Evolutionary conservation across 2,797 vertebrate genomes (phyloP).

Genomic region (Protonibea diacanthus): DNA sequence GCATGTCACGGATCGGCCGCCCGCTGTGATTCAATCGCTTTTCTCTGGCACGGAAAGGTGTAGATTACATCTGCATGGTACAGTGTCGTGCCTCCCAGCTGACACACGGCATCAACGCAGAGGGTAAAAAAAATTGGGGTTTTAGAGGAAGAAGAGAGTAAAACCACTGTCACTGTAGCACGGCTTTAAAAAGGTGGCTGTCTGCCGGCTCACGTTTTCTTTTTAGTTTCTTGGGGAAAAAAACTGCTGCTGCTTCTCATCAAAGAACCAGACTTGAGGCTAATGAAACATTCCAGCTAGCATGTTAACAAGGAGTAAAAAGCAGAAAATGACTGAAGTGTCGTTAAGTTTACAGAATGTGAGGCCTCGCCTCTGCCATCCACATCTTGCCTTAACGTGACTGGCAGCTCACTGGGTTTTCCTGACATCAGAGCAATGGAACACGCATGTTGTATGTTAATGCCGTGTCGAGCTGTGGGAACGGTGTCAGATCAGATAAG

Average conservation of each 20-base stretch:
- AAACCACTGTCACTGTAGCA: constrained; percentile 54
- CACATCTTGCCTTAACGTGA: constrained; percentile 26
- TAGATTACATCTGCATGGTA: constrained; percentile 77
- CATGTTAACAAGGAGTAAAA: constrained; percentile 38
- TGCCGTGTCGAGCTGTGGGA: constrained; percentile 62
- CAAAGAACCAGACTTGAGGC: constrained; percentile 34
- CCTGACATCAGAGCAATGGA: constrained; percentile 47
- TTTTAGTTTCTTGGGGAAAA: constrained; percentile 37
- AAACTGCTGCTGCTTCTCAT: constrained; percentile 40
- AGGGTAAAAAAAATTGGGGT: neutral
- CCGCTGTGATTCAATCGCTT: constrained; percentile 64
- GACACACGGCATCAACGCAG: constrained; percentile 56
- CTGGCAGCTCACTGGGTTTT: constrained; percentile 53
- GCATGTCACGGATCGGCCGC: constrained; percentile 71
- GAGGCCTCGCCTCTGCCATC: constrained; percentile 4
- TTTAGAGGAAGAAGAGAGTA: constrained; percentile 3
- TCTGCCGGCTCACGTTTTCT: constrained; percentile 37
- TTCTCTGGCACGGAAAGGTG: constrained; percentile 70
- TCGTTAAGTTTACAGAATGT: constrained; percentile 16
- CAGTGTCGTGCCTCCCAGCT: constrained; percentile 59
- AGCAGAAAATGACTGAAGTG: constrained; percentile 24
- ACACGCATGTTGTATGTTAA: constrained; percentile 38
- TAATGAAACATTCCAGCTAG: constrained; percentile 38
- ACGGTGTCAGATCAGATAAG: constrained; percentile 76
- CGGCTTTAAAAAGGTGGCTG: constrained; percentile 52